Evolutionary conservation across 2,113 vertebrate species (phyloP), one percentile per base, ranked within the genome.

Genomic region (Poeciliopsis retropinna): DNA sequence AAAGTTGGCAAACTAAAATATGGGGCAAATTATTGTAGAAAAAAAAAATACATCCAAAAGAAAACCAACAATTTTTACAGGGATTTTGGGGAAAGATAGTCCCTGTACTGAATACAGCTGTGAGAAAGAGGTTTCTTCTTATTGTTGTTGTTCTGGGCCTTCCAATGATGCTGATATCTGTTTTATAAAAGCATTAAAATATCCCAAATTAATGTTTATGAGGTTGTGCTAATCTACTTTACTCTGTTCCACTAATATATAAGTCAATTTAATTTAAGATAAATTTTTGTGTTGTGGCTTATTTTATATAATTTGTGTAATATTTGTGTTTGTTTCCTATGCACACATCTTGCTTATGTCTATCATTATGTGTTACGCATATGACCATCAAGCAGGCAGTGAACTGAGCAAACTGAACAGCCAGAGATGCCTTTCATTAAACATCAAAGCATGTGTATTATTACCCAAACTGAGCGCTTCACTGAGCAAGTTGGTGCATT

Each of bases 381-480:
- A 75, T 79, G 69, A 76, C 17, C 27, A 79, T 85, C 77, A 83
- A 78, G 66, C 17, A 37, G 67, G 51, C 78, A 77, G 77, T 67
- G 79, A 83, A 70, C 54, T 70, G 76, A 66, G 70, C 74, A 64
- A 82, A 64, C 34, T 72, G 76, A 64, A 68, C 72, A 68, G 64
- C 80, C 30, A 84, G 70, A 51, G 69, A 84, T 60, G 69, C 70
- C 64, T 86, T 85, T 89, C 80, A 91, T 90, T 87, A 88, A 82
- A 89, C 90, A 87, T 92, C 92, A 92, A 92, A 93, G 87, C 31
- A 47, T 29, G 67, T 73, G 62, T 81, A 79, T 88, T 67, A 76
- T 82, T 84, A 72, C 81, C 70, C 76, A 72, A 79, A 75, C 72
- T 64, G 70, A 80, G 78, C 64, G 60, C 81, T 86, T 83, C 77